Base-by-base conservation (phyloP, 2,113 vertebrate genomes). In the Myotis lucifugus region DNA sequence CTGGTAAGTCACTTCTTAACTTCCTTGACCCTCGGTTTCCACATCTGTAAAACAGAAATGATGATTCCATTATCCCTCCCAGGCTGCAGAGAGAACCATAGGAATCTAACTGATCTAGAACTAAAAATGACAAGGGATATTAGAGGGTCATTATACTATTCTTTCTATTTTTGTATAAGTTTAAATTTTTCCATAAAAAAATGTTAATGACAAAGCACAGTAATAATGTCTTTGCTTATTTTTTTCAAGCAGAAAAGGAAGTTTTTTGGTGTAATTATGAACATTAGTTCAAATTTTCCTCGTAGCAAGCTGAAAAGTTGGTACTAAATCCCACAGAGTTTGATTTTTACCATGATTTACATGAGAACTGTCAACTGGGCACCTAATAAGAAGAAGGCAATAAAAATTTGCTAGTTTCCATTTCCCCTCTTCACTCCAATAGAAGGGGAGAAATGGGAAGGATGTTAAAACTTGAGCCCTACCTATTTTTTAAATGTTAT, bases 171-270 rank as follows among this genome's bases (percentile, higher is more conserved):
- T 88, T 81, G 3, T n/a, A 52, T 7, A 85, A 29, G 25, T 88
- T 88, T 48, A 76, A 52, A 48, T 8, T 18, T 83, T 95, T 76
- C 37, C 40, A 56, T 69, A 77, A 66, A 21, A 85, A 90, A 92
- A 21, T 23, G 54, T 79, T 17, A 84, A 88, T 77, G 9, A 59
- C 0, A 81, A 19, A 70, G 15, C 66, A 87, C 2, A 48, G 32
- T 56, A 82, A 32, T 50, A 66, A 32, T 61, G 56, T 73, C 23
- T 85, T 48, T 40, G 27, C 2, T 79, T 27, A 5, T 82, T 94
- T n/a, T 83, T 96, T 84, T n/a, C 27, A 87, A 95, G 93, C 70
- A 95, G 61, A 84, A 88, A 86, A 94, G 48, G n/a, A 92, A 50
- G 54, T 37, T 61, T 85, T 70, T 74, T 48, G 34, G 25, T 84